These are phyloP conservation scores for Onychostoma macrolepis DNA, from an alignment of 2,113 vertebrate genomes.

Conservation along the genomic window DNA sequence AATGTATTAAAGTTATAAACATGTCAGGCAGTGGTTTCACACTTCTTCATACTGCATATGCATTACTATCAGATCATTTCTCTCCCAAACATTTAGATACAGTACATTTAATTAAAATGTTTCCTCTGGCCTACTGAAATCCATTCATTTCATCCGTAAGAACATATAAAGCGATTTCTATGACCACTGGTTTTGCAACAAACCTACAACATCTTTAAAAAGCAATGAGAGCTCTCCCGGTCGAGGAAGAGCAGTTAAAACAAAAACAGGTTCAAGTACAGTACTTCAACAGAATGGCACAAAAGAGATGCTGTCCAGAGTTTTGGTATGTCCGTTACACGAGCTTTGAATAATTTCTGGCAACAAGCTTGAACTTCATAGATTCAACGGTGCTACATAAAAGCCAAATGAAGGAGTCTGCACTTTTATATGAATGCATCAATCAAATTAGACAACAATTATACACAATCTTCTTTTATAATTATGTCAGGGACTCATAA, in stretches of 20 bases:
- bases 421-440: slow-evolving; percentile 32
- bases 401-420: slow-evolving; percentile 28
- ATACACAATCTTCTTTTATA: slow-evolving; percentile 31
- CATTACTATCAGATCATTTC: slow-evolving; percentile 49
- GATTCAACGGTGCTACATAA: slow-evolving; percentile 40
- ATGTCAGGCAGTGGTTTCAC: slow-evolving; percentile 80
- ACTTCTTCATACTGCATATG: slow-evolving; percentile 68
- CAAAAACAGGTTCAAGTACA: slow-evolving; percentile 38
- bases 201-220: slow-evolving; percentile 65
- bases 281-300: slow-evolving; percentile 46
- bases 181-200: slow-evolving; percentile 68
- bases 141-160: slow-evolving; percentile 44
- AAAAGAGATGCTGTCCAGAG: slow-evolving; percentile 10
- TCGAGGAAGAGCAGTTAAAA: slow-evolving; percentile 1
- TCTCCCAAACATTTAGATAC: slow-evolving; percentile 62
- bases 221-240: slow-evolving; percentile 52
- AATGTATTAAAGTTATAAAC: slow-evolving; percentile 81
- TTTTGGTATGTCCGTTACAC: slow-evolving; percentile 33
- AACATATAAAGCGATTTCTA: slow-evolving; percentile 48
- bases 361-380: slow-evolving; percentile 43
- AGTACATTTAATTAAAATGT: slow-evolving; percentile 62
- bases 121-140: slow-evolving; percentile 36
- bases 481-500: slow-evolving; percentile 13
- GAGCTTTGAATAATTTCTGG: slow-evolving; percentile 48
- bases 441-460: slow-evolving; percentile 39